phyloP scores from a whole-genome alignment of 2,797 vertebrate species.

The Hyperoplus lanceolatus region DNA sequence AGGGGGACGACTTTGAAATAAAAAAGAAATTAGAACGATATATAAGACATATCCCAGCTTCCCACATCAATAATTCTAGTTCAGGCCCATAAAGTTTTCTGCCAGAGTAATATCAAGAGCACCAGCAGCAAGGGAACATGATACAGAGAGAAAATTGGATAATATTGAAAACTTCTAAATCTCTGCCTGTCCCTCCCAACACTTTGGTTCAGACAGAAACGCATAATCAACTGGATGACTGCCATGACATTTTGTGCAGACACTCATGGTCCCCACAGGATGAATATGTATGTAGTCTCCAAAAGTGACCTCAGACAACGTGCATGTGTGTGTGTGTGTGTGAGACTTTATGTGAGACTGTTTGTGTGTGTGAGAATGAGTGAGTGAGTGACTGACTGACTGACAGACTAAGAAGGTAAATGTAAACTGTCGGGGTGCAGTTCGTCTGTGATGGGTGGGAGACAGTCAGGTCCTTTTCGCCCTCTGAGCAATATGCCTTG shows the following conservation, averaged over 20 bases:
- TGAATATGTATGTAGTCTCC: not conserved
- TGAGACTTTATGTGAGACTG: no score
- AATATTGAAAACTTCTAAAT: not conserved
- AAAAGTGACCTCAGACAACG: no score
- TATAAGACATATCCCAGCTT: not conserved
- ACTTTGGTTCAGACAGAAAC: no score
- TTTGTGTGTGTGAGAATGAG: no score
- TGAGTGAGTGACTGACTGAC: no score
- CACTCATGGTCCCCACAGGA: not conserved
- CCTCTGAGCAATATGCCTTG: constrained; percentile 13
- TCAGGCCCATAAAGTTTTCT: not conserved
- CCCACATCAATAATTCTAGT: not conserved
- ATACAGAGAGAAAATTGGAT: not conserved
- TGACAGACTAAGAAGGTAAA: constrained; percentile 21
- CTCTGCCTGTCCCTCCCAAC: no score
- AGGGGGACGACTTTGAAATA: not conserved
- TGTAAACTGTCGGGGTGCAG: constrained; percentile 31
- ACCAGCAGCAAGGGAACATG: not conserved
- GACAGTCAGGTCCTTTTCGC: constrained; percentile 25
- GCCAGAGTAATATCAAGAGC: not conserved
- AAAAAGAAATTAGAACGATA: no score
- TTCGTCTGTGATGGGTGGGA: constrained; percentile 9
- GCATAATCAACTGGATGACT: no score
- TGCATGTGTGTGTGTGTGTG: no score
- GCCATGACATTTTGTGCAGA: not conserved